phyloP scores from a whole-genome alignment of 2,113 vertebrate genomes.

The Pungitius pungitius region DNA sequence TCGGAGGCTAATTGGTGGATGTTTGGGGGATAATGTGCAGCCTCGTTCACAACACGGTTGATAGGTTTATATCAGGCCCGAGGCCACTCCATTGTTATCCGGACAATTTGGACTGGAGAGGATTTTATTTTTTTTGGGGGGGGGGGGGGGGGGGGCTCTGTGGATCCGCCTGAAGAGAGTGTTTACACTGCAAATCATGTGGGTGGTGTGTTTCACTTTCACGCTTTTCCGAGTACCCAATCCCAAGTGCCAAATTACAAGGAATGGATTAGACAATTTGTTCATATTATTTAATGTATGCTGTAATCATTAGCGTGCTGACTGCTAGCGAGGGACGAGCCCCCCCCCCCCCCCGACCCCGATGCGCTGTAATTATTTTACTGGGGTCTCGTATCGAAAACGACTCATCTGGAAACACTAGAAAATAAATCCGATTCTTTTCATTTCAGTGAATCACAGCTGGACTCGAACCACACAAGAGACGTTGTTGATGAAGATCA shows the following conservation, averaged over 20 bases:
- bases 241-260: neutral
- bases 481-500: neutral
- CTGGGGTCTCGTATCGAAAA: neutral
- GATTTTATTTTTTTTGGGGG: neutral
- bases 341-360: too few relatives aligned
- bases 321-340: neutral
- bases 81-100: constrained; percentile 7
- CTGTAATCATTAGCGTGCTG: neutral
- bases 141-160: too few relatives aligned
- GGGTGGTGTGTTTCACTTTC: neutral
- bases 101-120: neutral
- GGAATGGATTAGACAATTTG: neutral
- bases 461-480: neutral
- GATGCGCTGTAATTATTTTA: neutral
- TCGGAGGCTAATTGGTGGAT: constrained; percentile 42
- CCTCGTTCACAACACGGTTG: constrained; percentile 17
- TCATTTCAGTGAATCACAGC: neutral
- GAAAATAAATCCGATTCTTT: neutral
- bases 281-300: neutral
- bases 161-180: neutral
- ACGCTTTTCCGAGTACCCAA: neutral
- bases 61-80: constrained; percentile 3
- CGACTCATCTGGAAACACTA: neutral
- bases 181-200: constrained; percentile 1
- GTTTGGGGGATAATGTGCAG: constrained; percentile 6